These are phyloP conservation scores for Eristalis arbustorum DNA, from an alignment of 2,888 invertebrate genomes.

Conservation along the genomic window DNA sequence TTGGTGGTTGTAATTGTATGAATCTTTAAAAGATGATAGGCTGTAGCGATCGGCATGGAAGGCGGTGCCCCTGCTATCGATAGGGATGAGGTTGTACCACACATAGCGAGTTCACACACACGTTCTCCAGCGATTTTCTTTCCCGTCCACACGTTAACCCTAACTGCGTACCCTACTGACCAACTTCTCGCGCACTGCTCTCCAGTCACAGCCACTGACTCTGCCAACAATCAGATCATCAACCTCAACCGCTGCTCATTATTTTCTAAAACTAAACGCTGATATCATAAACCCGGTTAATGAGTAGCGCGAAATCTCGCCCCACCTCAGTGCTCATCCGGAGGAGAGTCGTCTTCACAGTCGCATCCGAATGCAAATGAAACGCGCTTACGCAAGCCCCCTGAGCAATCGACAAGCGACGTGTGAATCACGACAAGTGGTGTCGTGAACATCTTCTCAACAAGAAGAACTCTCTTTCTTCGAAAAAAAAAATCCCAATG, in stretches of 20 bases:
- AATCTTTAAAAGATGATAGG: too few relatives aligned
- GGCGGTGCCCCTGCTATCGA: too few relatives aligned
- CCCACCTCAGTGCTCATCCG: slow-evolving; percentile 29
- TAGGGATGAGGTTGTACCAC: too few relatives aligned
- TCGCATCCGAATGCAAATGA: slow-evolving; percentile 37
- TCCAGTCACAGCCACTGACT: not conserved
- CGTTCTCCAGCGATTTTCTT: not conserved
- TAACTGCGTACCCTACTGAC: not conserved
- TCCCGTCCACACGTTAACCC: not conserved
- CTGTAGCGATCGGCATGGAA: too few relatives aligned
- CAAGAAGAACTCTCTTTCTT: too few relatives aligned
- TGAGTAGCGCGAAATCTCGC: slow-evolving; percentile 35
- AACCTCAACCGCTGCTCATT: slow-evolving; percentile 20
- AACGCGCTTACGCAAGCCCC: slow-evolving; percentile 14
- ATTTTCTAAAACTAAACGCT: slow-evolving; percentile 26
- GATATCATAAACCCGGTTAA: slow-evolving; percentile 48
- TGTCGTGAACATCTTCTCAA: not conserved
- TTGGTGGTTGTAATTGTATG: too few relatives aligned
- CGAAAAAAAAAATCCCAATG: too few relatives aligned
- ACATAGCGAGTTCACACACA: too few relatives aligned
- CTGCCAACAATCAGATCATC: slow-evolving; percentile 37
- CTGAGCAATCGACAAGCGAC: not conserved
- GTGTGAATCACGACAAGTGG: slow-evolving; percentile 1
- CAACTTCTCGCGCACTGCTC: not conserved
- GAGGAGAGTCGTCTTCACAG: slow-evolving; percentile 9